Evolutionary conservation across 2,113 vertebrate genomes (phyloP).

Genomic region (Orycteropus afer): DNA sequence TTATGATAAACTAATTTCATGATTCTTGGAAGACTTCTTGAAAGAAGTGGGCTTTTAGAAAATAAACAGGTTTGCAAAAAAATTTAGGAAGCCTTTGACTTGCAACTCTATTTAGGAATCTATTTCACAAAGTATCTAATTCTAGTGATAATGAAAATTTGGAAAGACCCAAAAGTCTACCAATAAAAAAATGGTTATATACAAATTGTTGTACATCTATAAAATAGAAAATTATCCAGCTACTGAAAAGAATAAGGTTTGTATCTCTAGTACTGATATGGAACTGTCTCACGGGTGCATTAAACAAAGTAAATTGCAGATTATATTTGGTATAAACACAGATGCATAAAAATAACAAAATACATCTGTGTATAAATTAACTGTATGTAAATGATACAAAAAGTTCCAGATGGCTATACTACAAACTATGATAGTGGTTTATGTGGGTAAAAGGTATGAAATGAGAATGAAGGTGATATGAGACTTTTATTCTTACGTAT

Average conservation of each 20-base stretch:
- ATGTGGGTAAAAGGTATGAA: conserved; percentile 9
- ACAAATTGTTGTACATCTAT: background rate
- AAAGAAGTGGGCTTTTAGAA: background rate
- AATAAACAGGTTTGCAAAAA: background rate
- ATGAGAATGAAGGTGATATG: conserved; percentile 12
- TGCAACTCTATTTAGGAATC: background rate
- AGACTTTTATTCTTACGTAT: background rate
- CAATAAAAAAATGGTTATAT: background rate
- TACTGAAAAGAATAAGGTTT: background rate
- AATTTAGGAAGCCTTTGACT: background rate
- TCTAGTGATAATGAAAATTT: background rate
- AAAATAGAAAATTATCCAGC: background rate
- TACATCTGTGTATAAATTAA: conserved; percentile 37
- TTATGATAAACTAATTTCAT: background rate
- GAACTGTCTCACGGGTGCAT: background rate
- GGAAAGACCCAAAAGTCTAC: background rate
- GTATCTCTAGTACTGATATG: background rate
- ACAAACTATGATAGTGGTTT: background rate
- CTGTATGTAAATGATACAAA: conserved; percentile 18
- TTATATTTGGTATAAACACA: conserved; percentile 34
- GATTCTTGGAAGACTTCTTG: background rate
- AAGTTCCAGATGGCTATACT: background rate
- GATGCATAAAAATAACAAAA: background rate
- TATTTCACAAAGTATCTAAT: background rate
- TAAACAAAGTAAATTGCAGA: conserved; percentile 22